Evolutionary conservation across 1,140 invertebrate genomes (phyloP).

Genomic region (Panagrolaimus sp.): DNA sequence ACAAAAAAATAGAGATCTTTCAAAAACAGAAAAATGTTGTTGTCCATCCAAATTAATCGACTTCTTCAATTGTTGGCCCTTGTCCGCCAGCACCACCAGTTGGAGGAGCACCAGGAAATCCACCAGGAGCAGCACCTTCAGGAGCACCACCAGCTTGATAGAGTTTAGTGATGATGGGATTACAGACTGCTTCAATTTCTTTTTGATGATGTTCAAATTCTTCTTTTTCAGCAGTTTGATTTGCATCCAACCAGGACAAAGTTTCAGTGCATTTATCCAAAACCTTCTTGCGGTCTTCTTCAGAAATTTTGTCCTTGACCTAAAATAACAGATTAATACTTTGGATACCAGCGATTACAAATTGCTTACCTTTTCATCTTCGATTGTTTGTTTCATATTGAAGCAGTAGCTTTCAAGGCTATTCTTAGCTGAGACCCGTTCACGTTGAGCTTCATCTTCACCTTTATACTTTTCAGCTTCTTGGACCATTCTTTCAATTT

Average conservation of each 20-base stretch:
- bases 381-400: conserved; percentile 69
- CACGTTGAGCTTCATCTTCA: conserved; percentile 83
- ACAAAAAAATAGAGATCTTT: too few species aligned
- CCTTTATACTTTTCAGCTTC: conserved; percentile 81
- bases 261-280: conserved; percentile 84
- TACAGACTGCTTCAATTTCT: conserved; percentile 60
- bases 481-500: conserved; percentile 93
- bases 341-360: conserved; percentile 83
- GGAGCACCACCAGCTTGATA: conserved; percentile 56
- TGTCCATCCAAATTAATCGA: conserved; percentile 6
- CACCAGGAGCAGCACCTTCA: conserved; percentile 55
- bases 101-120: not conserved
- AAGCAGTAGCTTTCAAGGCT: conserved; percentile 88
- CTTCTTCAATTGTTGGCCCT: conserved; percentile 16
- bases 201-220: conserved; percentile 61
- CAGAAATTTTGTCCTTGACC: conserved; percentile 67
- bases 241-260: conserved; percentile 85
- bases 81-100: not conserved
- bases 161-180: conserved; percentile 63
- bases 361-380: conserved; percentile 83
- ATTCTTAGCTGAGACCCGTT: conserved; percentile 76
- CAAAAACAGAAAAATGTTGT: too few species aligned
- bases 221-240: conserved; percentile 81
- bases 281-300: conserved; percentile 77
- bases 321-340: conserved; percentile 61